Evolutionary conservation across 2,797 vertebrate genomes (phyloP).

Genomic region (Dromococcyx pavoninus): DNA sequence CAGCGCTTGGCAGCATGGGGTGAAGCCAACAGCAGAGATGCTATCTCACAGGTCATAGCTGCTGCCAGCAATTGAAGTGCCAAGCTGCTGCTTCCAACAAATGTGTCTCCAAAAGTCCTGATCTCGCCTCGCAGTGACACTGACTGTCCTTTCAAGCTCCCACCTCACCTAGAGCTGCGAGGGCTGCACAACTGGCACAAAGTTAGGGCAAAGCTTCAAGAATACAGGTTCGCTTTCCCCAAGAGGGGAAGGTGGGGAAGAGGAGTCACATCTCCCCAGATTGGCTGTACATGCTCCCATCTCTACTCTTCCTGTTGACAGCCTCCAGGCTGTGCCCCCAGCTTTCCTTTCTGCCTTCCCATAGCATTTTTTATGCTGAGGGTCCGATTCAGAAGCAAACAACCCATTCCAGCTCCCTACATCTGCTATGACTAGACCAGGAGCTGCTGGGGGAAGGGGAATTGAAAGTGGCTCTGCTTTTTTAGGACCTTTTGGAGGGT

Average conservation of each 20-base stretch:
- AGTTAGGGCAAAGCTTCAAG: not conserved
- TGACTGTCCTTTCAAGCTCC: not conserved
- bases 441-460: not conserved
- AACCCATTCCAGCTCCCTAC: not conserved
- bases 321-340: not conserved
- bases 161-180: not conserved
- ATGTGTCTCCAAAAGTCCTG: constrained; percentile 46
- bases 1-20: not conserved
- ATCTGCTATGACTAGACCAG: not conserved
- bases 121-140: not conserved
- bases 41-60: constrained; percentile 65
- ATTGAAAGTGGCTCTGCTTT: not conserved
- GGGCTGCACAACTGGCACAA: constrained; percentile 6
- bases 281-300: not conserved
- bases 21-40: constrained; percentile 62
- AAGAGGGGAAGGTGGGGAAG: not conserved
- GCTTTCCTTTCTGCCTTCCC: not conserved
- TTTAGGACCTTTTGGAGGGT: not conserved
- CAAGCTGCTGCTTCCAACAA: constrained; percentile 58
- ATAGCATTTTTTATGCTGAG: not conserved
- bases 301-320: not conserved
- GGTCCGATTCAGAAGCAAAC: not conserved
- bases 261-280: not conserved
- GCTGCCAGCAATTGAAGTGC: constrained; percentile 60
- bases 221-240: not conserved